Percentiles rank a stretch among this genome's conserved stretches.
These are phyloP conservation scores for Dendrocincla fuliginosa DNA, from an alignment of 2,797 vertebrate genomes.

Conservation along the genomic window DNA sequence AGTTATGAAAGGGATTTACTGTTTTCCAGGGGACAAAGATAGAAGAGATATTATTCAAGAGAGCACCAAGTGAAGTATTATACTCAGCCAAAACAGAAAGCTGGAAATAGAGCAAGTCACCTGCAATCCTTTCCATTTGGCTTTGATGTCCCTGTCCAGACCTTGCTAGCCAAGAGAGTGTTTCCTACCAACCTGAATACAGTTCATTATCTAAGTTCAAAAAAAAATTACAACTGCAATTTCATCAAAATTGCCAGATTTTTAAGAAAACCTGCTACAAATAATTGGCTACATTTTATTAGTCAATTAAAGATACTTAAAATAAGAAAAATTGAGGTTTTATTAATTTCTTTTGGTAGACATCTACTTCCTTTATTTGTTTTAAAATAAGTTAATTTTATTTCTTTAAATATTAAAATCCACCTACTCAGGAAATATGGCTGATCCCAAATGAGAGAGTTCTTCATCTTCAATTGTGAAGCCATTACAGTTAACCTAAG, in stretches of 20 bases:
- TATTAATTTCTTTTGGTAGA: neutral
- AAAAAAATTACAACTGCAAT: neutral
- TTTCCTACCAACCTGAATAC: neutral
- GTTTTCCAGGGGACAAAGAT: neutral
- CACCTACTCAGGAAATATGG: slow-evolving; percentile 93
- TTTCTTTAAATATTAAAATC: neutral
- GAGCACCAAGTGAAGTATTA: slow-evolving; percentile 1
- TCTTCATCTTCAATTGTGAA: slow-evolving; percentile 98
- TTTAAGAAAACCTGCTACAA: neutral
- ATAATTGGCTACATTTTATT: neutral
- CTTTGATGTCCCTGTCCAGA: neutral
- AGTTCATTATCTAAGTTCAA: neutral
- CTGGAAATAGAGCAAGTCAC: neutral
- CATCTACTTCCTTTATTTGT: neutral
- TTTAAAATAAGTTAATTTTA: neutral
- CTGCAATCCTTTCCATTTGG: neutral
- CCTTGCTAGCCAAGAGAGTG: neutral
- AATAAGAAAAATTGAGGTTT: neutral
- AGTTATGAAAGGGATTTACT: slow-evolving; percentile 3
- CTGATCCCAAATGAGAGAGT: slow-evolving; percentile 92
- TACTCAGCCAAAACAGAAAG: neutral
- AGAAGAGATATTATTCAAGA: neutral
- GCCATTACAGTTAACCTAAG: slow-evolving; percentile 94
- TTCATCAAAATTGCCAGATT: neutral
- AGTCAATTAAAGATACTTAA: neutral